Percentiles rank a stretch among this genome's conserved stretches.
Evolutionary conservation across 1,140 invertebrate genomes (phyloP).

Genomic region (Ceratina australensis): DNA sequence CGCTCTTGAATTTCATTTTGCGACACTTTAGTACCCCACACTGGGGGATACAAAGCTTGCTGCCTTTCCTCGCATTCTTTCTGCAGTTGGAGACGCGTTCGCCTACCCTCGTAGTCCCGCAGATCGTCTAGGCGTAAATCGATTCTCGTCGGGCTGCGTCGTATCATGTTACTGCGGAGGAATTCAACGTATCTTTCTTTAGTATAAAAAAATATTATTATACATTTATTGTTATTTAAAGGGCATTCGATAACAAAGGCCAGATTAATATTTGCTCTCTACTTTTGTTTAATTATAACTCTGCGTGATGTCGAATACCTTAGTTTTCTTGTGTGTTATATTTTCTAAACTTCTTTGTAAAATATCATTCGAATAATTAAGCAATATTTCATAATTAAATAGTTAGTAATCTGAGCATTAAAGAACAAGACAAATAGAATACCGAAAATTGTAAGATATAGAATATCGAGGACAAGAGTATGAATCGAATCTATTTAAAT

Average conservation of each 20-base stretch:
- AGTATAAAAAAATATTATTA: neutral
- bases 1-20: slow-evolving; percentile 84
- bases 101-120: slow-evolving; percentile 84
- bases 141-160: slow-evolving; percentile 87
- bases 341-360: too few relatives aligned
- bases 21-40: slow-evolving; percentile 79
- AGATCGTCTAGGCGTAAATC: slow-evolving; percentile 88
- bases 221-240: neutral
- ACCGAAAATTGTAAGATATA: too few relatives aligned
- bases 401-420: neutral
- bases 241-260: neutral
- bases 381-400: neutral
- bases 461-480: neutral
- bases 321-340: too few relatives aligned
- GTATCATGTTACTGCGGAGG: slow-evolving; percentile 82
- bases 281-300: too few relatives aligned
- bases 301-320: too few relatives aligned
- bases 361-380: too few relatives aligned
- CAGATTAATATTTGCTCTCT: too few relatives aligned
- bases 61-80: slow-evolving; percentile 80
- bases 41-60: slow-evolving; percentile 71
- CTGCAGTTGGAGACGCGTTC: slow-evolving; percentile 78
- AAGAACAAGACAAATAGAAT: neutral
- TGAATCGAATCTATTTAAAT: neutral
- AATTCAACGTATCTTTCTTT: slow-evolving; percentile 28